Conservation (phyloP, 1,140 invertebrate genomes). For the Cydia pomonella region DNA sequence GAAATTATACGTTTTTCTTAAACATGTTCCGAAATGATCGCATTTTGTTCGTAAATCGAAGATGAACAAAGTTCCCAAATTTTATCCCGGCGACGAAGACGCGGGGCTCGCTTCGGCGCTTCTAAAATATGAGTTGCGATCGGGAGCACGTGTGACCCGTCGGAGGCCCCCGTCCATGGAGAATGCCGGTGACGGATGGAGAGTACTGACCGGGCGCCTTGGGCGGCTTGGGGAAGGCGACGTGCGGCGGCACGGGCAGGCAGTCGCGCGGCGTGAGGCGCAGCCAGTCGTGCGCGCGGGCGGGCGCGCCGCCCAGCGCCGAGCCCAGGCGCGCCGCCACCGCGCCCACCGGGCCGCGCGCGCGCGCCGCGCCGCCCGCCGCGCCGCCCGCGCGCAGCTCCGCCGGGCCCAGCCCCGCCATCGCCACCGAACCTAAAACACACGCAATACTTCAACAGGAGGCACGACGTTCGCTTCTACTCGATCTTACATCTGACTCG, state of each 20-base stretch:
- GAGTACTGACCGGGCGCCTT: slow-evolving; percentile 82
- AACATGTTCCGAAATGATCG: too few relatives aligned
- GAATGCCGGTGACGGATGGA: neutral
- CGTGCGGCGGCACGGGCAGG: slow-evolving; percentile 80
- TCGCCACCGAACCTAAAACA: slow-evolving; percentile 82
- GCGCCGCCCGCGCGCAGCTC: slow-evolving; percentile 83
- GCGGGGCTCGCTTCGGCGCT: too few relatives aligned
- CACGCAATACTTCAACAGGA: neutral
- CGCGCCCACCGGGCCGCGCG: slow-evolving; percentile 84
- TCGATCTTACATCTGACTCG: neutral
- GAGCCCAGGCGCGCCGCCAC: slow-evolving; percentile 76
- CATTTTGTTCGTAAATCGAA: too few relatives aligned
- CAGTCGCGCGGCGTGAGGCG: too few relatives aligned
- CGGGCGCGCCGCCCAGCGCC: too few relatives aligned
- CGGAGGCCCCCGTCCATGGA: neutral
- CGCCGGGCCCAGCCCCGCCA: slow-evolving; percentile 82
- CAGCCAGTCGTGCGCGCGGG: too few relatives aligned
- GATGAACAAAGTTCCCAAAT: too few relatives aligned
- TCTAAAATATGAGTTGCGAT: too few relatives aligned
- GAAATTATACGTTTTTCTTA: too few relatives aligned
- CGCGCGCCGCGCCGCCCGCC: slow-evolving; percentile 85
- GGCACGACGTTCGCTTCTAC: neutral
- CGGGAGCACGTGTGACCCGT: too few relatives aligned
- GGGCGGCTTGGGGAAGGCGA: slow-evolving; percentile 93
- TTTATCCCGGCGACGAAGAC: too few relatives aligned